Base-by-base conservation (phyloP, 2,888 invertebrate genomes). In the Gnatocerus cornutus region DNA sequence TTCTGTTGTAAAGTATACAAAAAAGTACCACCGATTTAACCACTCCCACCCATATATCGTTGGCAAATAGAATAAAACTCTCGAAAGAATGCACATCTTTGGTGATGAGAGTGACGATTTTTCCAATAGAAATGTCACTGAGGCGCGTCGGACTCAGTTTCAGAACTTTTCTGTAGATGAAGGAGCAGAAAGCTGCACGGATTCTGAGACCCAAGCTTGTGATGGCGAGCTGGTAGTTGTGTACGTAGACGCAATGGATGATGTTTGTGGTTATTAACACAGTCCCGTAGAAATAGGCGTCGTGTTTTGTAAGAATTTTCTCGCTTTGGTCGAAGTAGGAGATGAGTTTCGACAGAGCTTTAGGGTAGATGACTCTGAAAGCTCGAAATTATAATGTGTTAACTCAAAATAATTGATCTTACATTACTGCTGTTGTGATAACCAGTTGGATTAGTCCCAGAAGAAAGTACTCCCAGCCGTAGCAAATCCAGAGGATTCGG, bases 51-150 rank as follows among this genome's bases (percentile, higher is more conserved):
- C 97, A 96, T 21, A 97, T 87, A 82, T 96, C 97, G 84, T 97
- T 97, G 3, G 96, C 84, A 82, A 96, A 95, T 77, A 94, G 90
- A 46, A 95, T 88, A 8, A 94, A 93, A 79, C 93, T 89, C 83
- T 98, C 97, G 83, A 98, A 96, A 59, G 96, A 89, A 77, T 93
- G 92, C 71, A 97, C 94, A 83, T 98, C 98, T 82, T 97, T 98
- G 0, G 97, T 95, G 61, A 98, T 87, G 10, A 97, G 88, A 80
- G 97, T 97, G 30, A 97, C 95, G 71, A 90, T 88, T 79, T 90
- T 90, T 0, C 91, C 90, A 41, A 87, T 85, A 4, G 93, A 92
- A 8, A 93, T 92, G 78, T 92, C 88, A 5, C 90, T 89, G 73
- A 95, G 80, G 0, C 94, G 91, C 0, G 89, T 69, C 0, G 79